These are phyloP conservation scores for Chelidonichthys spinosus DNA, from an alignment of 2,797 vertebrate species.

Conservation along the genomic window DNA sequence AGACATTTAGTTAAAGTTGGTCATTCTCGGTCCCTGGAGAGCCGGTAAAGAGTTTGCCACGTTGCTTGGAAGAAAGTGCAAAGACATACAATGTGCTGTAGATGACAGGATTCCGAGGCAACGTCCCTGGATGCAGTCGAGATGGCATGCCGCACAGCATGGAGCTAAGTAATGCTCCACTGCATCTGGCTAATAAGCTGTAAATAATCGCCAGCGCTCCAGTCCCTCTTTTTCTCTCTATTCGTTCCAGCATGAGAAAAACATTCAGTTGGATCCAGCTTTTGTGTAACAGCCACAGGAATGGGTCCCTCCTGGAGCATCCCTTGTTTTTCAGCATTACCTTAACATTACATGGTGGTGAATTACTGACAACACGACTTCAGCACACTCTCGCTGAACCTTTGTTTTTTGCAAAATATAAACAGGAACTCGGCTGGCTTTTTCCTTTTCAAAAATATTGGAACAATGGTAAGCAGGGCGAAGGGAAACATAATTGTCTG, in stretches of 20 bases:
- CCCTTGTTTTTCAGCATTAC: conserved; percentile 50
- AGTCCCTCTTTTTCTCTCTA: conserved; percentile 47
- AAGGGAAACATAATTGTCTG: conserved; percentile 1
- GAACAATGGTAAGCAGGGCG: background rate
- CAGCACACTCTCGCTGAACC: conserved; percentile 54
- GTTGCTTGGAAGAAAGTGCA: conserved; percentile 68
- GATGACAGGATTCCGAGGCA: conserved; percentile 73
- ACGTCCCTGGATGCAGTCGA: conserved; percentile 67
- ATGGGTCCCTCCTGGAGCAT: conserved; percentile 45
- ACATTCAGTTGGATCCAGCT: conserved; percentile 69
- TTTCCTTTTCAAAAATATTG: conserved; percentile 37
- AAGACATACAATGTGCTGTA: conserved; percentile 66
- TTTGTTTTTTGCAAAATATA: conserved; percentile 47
- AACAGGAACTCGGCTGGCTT: conserved; percentile 40
- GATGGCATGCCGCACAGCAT: conserved; percentile 69
- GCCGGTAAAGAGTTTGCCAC: conserved; percentile 65
- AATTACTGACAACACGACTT: conserved; percentile 44
- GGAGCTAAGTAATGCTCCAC: conserved; percentile 72
- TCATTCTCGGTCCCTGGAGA: conserved; percentile 69
- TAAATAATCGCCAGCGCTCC: conserved; percentile 75
- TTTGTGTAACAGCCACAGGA: conserved; percentile 49
- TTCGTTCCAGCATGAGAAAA: conserved; percentile 69
- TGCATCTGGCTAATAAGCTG: conserved; percentile 83
- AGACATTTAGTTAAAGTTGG: conserved; percentile 78
- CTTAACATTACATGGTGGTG: conserved; percentile 41